These are phyloP conservation scores for Hippotragus niger DNA, from an alignment of 2,113 vertebrate genomes.

Conservation along the genomic window DNA sequence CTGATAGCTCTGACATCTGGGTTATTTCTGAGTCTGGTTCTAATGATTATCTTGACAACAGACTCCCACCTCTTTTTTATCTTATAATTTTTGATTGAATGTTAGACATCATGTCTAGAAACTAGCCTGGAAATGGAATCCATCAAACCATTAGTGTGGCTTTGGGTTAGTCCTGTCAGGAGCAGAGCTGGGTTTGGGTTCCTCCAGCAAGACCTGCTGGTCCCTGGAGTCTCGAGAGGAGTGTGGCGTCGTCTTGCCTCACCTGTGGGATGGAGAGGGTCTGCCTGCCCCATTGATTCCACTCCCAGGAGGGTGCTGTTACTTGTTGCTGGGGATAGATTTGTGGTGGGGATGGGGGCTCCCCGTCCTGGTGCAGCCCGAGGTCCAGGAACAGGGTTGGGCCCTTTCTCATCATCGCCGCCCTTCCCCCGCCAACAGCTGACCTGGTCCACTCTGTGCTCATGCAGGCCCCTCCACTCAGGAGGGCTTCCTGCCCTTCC, in stretches of 20 bases:
- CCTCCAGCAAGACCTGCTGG: not conserved
- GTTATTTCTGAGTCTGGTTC: not conserved
- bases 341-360: rapidly evolving
- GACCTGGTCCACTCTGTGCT: not conserved
- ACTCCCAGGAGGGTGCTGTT: not conserved
- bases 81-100: not conserved
- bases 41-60: not conserved
- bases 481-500: not conserved
- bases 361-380: not conserved
- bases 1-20: not conserved
- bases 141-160: not conserved
- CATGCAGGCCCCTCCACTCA: not conserved
- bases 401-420: not conserved
- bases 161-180: not conserved
- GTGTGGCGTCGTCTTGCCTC: not conserved
- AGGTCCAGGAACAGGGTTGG: not conserved
- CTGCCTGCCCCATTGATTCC: too few species aligned
- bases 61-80: not conserved
- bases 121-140: not conserved
- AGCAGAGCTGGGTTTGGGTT: not conserved
- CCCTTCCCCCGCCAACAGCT: too few species aligned
- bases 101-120: not conserved
- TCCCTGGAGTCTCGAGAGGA: not conserved
- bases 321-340: not conserved
- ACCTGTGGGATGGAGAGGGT: not conserved